Conservation (phyloP, 2,113 vertebrate species). For the Coregonus clupeaformis region DNA sequence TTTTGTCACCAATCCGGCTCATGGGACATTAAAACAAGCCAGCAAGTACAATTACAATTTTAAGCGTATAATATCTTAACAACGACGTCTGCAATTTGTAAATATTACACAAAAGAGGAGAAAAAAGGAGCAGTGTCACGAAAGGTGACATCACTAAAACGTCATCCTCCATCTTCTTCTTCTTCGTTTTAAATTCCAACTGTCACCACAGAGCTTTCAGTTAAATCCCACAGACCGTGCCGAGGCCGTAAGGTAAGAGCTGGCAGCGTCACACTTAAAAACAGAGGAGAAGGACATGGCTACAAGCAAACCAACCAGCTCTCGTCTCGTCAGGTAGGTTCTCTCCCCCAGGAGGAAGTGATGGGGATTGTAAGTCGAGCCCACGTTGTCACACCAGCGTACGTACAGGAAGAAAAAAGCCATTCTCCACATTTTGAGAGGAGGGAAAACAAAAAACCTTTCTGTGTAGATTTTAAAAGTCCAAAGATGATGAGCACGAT, state of each 20-base stretch:
- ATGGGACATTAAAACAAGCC: constrained; percentile 38
- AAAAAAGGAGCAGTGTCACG: constrained; percentile 1
- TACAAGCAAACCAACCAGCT: not conserved
- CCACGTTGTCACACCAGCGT: constrained; percentile 61
- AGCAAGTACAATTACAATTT: constrained; percentile 20
- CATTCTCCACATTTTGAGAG: constrained; percentile 37
- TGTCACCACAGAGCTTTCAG: not conserved
- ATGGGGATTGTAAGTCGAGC: constrained; percentile 28
- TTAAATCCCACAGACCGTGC: not conserved
- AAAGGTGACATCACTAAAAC: constrained; percentile 51
- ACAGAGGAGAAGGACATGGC: not conserved
- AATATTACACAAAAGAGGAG: constrained; percentile 31
- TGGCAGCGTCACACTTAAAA: constrained; percentile 1
- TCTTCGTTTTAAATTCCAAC: constrained; percentile 1
- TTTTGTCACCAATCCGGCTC: constrained; percentile 31
- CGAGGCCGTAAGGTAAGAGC: not conserved
- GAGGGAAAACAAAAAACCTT: constrained; percentile 25
- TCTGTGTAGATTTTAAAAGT: constrained; percentile 35
- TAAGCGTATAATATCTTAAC: constrained; percentile 41
- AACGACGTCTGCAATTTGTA: constrained; percentile 56
- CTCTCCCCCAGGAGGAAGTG: constrained; percentile 36
- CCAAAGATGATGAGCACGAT: constrained; percentile 50
- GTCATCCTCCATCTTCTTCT: constrained; percentile 37
- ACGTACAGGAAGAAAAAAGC: constrained; percentile 37
- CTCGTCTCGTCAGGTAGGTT: constrained; percentile 21